A percentile compares a stretch with the other conserved stretches of the same genome.
Evolutionary conservation across 2,797 vertebrate genomes (phyloP).

Genomic region (Thamnophis elegans): DNA sequence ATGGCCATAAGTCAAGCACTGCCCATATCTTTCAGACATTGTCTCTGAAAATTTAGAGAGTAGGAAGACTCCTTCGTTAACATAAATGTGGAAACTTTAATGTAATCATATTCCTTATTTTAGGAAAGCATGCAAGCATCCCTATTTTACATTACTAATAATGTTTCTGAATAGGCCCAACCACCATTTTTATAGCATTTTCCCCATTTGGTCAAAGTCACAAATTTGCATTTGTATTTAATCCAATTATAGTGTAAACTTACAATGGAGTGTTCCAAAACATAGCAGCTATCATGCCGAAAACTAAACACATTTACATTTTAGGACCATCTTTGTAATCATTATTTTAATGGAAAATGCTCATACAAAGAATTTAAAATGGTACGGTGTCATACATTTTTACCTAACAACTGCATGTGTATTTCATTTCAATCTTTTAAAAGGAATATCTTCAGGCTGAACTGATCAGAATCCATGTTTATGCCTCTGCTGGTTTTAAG

Average conservation of each 20-base stretch:
- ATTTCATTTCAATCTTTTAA: slow-evolving; percentile 19
- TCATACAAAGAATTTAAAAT: background rate
- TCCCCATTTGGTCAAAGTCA: slow-evolving; percentile 25
- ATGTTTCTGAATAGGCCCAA: background rate
- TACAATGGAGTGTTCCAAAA: slow-evolving; percentile 18
- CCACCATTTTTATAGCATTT: slow-evolving; percentile 10
- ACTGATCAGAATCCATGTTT: background rate
- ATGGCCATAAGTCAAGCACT: background rate
- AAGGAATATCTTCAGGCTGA: background rate
- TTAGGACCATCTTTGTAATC: background rate
- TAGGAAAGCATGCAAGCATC: background rate
- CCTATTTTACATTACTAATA: background rate
- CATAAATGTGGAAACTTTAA: background rate
- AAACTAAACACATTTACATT: slow-evolving; percentile 49
- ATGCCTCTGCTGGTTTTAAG: background rate
- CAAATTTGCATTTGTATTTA: slow-evolving; percentile 14
- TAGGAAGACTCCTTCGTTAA: background rate
- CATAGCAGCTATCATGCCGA: slow-evolving; percentile 4
- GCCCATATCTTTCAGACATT: background rate
- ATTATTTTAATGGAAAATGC: background rate
- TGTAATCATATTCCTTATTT: background rate
- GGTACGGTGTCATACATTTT: background rate
- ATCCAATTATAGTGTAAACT: slow-evolving; percentile 39
- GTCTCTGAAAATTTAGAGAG: background rate
- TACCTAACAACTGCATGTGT: background rate